phyloP scores from a whole-genome alignment of 2,888 invertebrate genomes.

The Parnassius glacialis region DNA sequence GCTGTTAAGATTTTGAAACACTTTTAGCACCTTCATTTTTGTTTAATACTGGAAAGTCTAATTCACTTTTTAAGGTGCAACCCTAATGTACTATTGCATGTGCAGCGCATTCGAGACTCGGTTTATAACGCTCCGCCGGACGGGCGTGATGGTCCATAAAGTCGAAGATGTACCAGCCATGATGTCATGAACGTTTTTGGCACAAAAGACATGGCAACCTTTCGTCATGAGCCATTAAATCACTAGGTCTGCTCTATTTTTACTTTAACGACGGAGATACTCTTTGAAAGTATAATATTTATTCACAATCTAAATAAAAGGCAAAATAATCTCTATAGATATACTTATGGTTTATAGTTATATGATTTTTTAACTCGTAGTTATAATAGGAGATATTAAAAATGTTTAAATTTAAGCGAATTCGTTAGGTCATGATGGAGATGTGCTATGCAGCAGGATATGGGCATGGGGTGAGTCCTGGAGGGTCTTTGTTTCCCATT shows the following conservation, averaged over 20 bases:
- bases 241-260: conserved; percentile 24
- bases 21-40: background rate
- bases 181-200: conserved; percentile 73
- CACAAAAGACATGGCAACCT: conserved; percentile 52
- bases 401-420: no score
- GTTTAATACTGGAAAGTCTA: background rate
- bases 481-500: no score
- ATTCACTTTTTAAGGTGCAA: conserved; percentile 7
- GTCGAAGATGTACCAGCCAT: conserved; percentile 56
- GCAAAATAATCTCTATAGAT: background rate
- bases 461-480: no score
- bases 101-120: conserved; percentile 35
- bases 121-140: conserved; percentile 67
- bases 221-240: conserved; percentile 53
- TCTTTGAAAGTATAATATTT: background rate
- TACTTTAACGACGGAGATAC: conserved; percentile 18
- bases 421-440: no score
- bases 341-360: background rate
- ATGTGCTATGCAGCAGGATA: no score
- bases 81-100: conserved; percentile 13
- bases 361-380: no score
- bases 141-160: conserved; percentile 70
- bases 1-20: no score
- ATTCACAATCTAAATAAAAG: background rate
- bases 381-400: no score